Evolutionary conservation across 2,888 invertebrate species (phyloP).

Genomic region (Stegophylla sp.): DNA sequence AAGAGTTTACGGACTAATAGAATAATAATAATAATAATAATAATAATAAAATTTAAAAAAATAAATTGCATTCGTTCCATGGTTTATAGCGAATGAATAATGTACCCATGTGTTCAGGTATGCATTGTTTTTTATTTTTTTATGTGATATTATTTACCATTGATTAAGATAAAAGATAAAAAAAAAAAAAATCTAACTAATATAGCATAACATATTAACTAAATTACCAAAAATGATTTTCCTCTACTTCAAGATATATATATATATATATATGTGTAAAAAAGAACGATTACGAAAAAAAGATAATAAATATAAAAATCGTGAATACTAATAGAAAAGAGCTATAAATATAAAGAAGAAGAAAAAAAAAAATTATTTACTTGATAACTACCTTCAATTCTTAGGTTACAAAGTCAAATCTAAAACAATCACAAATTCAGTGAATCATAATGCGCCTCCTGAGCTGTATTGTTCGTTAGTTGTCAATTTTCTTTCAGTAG

Average conservation of each 20-base stretch:
- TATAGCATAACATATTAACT: constrained; percentile 22
- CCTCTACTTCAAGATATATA: constrained; percentile 15
- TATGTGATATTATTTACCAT: too few relatives aligned
- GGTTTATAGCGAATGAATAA: neutral
- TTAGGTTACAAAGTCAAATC: constrained; percentile 48
- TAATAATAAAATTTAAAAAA: neutral
- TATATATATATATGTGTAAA: too few relatives aligned
- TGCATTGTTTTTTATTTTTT: too few relatives aligned
- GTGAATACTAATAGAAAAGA: constrained; percentile 37
- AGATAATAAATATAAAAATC: constrained; percentile 27
- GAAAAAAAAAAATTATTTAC: constrained; percentile 17
- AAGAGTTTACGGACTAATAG: neutral
- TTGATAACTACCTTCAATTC: constrained; percentile 45
- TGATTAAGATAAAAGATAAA: neutral
- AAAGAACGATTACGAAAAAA: neutral
- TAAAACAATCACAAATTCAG: constrained; percentile 40
- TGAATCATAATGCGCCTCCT: constrained; percentile 25
- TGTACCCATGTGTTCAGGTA: neutral
- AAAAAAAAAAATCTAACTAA: constrained; percentile 45
- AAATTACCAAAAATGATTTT: constrained; percentile 20
- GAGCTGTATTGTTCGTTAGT: constrained; percentile 24
- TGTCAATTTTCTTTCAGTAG: constrained; percentile 44
- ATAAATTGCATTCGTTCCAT: too few relatives aligned
- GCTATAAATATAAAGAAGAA: constrained; percentile 10
- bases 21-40: neutral